Conservation (phyloP, 2,797 vertebrate species). For the Coluber constrictor region DNA sequence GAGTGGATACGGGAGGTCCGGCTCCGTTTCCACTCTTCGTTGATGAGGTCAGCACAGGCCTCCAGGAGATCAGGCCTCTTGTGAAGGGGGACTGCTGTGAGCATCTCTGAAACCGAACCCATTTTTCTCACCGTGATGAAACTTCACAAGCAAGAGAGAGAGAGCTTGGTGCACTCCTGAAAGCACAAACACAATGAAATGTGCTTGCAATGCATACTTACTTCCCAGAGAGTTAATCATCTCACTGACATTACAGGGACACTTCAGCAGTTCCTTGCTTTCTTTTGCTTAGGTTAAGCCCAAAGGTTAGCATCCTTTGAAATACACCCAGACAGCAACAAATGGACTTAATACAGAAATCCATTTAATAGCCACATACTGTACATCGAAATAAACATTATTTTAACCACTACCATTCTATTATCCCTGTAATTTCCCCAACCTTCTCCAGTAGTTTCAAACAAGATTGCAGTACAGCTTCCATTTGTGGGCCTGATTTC, state of each 20-base stretch:
- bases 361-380: neutral
- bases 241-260: neutral
- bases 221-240: neutral
- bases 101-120: conserved; percentile 53
- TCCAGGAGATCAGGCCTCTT: conserved; percentile 83
- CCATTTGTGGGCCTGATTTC: neutral
- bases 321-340: neutral
- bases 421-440: neutral
- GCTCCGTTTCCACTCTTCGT: conserved; percentile 89
- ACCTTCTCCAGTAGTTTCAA: neutral
- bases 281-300: neutral
- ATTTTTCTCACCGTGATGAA: conserved; percentile 65
- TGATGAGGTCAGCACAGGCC: conserved; percentile 85
- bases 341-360: neutral
- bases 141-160: conserved; percentile 12
- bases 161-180: conserved; percentile 2
- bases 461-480: neutral
- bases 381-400: neutral
- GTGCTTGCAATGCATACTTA: neutral
- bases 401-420: neutral
- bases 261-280: neutral
- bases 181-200: conserved; percentile 20
- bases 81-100: conserved; percentile 81
- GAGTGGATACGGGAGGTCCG: conserved; percentile 82
- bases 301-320: neutral